A percentile compares a stretch with the other conserved stretches of the same genome.
phyloP scores from a whole-genome alignment of 2,797 vertebrate species.

The Enteromius thamalakanensis region DNA sequence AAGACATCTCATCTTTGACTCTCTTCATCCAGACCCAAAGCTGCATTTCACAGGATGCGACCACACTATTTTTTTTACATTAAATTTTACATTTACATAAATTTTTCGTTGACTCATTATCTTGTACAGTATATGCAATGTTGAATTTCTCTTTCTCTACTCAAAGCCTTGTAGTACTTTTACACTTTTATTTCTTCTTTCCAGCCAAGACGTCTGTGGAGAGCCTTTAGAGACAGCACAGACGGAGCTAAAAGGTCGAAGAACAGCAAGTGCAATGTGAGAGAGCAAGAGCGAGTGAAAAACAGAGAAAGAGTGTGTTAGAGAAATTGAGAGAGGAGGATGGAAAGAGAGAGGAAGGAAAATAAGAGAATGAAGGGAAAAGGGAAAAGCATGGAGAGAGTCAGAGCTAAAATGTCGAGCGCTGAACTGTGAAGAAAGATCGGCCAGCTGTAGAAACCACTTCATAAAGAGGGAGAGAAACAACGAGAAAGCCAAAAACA shows the following conservation, averaged over 20 bases:
- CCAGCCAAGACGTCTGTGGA: constrained; percentile 6
- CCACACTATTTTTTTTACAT: too few relatives aligned
- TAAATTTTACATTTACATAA: too few relatives aligned
- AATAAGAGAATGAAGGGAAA: constrained; percentile 35
- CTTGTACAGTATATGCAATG: background rate
- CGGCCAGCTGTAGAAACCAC: constrained; percentile 39
- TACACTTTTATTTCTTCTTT: constrained; percentile 10
- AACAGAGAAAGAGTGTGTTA: background rate
- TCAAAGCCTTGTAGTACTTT: background rate
- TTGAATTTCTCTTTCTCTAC: background rate
- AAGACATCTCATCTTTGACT: background rate
- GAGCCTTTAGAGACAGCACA: constrained; percentile 9
- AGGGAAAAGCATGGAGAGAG: constrained; percentile 44
- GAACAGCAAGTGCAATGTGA: constrained; percentile 28
- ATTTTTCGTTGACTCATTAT: background rate
- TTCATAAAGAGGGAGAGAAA: constrained; percentile 29
- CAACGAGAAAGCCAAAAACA: constrained; percentile 8
- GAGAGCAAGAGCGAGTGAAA: background rate
- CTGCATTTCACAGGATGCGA: background rate
- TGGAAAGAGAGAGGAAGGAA: constrained; percentile 6
- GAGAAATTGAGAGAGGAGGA: constrained; percentile 31
- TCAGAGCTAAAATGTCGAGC: constrained; percentile 52
- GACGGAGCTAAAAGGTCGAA: constrained; percentile 13
- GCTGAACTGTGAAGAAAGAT: constrained; percentile 57
- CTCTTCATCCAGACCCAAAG: background rate